Conservation (phyloP, 2,888 invertebrate species). For the Cephus pulcher region DNA sequence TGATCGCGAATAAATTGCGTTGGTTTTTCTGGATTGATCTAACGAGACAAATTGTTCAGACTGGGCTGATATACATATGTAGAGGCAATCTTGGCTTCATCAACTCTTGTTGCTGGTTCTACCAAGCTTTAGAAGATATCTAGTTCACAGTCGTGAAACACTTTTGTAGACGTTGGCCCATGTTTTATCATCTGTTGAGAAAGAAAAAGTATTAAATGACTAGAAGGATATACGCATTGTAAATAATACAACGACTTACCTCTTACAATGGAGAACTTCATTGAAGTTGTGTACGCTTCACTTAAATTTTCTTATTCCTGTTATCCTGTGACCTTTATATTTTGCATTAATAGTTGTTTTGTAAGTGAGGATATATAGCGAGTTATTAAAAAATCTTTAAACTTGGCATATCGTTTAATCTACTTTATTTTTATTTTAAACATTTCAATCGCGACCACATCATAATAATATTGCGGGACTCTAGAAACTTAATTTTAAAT, state of each 20-base stretch:
- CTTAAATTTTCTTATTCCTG: background rate
- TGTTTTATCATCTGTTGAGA: background rate
- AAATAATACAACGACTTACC: background rate
- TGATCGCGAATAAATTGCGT: constrained; percentile 41
- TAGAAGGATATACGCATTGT: background rate
- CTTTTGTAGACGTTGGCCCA: background rate
- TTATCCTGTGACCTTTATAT: background rate
- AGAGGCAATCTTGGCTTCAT: background rate
- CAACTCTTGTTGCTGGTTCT: background rate
- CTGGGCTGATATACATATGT: background rate
- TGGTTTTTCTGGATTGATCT: background rate
- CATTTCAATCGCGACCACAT: background rate
- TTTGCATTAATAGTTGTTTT: background rate
- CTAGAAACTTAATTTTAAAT: background rate
- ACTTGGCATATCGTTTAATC: background rate
- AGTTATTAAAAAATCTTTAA: background rate
- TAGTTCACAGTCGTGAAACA: background rate
- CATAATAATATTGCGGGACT: background rate
- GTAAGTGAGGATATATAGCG: background rate
- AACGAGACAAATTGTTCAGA: background rate
- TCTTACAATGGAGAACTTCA: background rate
- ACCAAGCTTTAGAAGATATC: background rate
- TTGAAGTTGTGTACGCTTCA: background rate
- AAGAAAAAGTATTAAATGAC: background rate
- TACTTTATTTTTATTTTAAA: background rate